These are phyloP conservation scores for Deilephila elpenor DNA, from an alignment of 2,888 invertebrate genomes.

Conservation along the genomic window DNA sequence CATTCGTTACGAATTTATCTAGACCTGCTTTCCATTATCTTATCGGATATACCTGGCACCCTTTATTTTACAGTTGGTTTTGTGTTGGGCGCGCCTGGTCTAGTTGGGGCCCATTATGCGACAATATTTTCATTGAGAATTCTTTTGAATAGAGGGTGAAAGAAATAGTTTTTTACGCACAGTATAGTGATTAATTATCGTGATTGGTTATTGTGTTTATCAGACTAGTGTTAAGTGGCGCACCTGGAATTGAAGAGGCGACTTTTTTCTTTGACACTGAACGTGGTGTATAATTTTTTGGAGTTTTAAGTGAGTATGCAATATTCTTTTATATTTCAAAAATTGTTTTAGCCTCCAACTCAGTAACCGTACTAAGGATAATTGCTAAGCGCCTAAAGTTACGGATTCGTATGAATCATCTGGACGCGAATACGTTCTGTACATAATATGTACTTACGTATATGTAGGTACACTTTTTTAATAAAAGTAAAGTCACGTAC, in stretches of 20 bases:
- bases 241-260: slow-evolving; percentile 48
- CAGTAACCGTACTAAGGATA: too few species aligned
- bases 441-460: too few species aligned
- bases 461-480: too few species aligned
- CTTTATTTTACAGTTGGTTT: slow-evolving; percentile 73
- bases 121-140: slow-evolving; percentile 7
- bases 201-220: slow-evolving; percentile 31
- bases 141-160: slow-evolving; percentile 22
- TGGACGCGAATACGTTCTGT: too few species aligned
- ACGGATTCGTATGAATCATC: too few species aligned
- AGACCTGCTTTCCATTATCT: slow-evolving; percentile 83
- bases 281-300: neutral
- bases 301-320: neutral
- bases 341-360: too few species aligned
- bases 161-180: slow-evolving; percentile 32
- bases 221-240: neutral
- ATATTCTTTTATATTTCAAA: neutral
- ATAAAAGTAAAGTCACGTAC: too few species aligned
- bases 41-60: slow-evolving; percentile 70
- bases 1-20: slow-evolving; percentile 79
- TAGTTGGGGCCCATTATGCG: slow-evolving; percentile 28
- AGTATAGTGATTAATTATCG: slow-evolving; percentile 31
- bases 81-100: slow-evolving; percentile 60
- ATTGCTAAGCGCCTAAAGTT: too few species aligned
- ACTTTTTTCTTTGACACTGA: neutral